Evolutionary conservation across 2,888 invertebrate species (phyloP), one percentile per base, ranked within the genome.

Genomic region (Ochropleura leucogaster): DNA sequence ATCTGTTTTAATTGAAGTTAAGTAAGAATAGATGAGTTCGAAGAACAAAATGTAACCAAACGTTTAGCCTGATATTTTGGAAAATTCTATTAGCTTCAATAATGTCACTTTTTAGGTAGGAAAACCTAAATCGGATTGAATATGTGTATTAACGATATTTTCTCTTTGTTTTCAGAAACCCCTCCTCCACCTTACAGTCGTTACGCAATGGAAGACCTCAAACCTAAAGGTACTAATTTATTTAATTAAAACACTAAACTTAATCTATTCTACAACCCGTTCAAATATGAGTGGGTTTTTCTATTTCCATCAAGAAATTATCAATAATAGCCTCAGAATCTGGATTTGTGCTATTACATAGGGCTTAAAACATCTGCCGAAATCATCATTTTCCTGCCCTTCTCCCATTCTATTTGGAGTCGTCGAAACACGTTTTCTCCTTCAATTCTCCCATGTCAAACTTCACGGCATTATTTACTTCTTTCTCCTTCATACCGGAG

Each of bases 131-230:
- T 7, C 7, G 5, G 0, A 53, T n/a, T 1, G 16, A 77, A 30
- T 40, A 12, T 47, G 14, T 40, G 62, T 60, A 69, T 40, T 85
- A 74, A 85, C 79, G 10, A 62, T 30, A 67, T 68, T 53, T 88
- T 91, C 84, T 85, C 89, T 89, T 92, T 91, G 89, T 91, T 97
- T 97, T 72, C 97, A 98, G 98, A 98, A 96, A 97, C 98, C 91
- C 98, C 98, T 91, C 98, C 98, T 90, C 98, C 98, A 89, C 98
- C 98, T 85, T 98, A 98, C 96, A 98, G 97, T 94, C 97, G 97
- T 92, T 97, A 97, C 95, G 97, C 97, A 90, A 97, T 97, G 97
- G 97, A 97, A 92, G 97, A 97, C 95, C 97, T 98, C 94, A 98
- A 97, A 97, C 97, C 98, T 98, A 95, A 97, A 90, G 88, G 97